Evolutionary conservation across 2,113 vertebrate genomes (phyloP), one percentile per base, ranked within the genome.

Genomic region (Collichthys lucidus): DNA sequence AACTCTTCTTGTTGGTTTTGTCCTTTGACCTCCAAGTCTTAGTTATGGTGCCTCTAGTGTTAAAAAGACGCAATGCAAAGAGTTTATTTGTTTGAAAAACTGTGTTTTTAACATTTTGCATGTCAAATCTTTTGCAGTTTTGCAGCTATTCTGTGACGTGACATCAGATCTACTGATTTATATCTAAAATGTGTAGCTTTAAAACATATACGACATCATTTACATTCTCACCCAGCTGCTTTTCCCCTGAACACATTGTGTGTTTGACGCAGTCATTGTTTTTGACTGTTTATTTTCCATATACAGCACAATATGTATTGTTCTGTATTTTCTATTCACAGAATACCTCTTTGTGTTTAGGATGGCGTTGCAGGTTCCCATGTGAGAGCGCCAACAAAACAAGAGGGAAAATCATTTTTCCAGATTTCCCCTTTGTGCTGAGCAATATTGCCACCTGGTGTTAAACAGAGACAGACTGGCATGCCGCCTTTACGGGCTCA

Each of bases 381-480:
- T 56, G 70, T 61, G 49, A 66, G 77, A 60, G 11, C 31, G 11
- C 46, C n/a, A 47, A 19, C 2, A 4, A 74, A 12, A 60, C 44
- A 46, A 40, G 50, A 26, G 3, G 15, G 35, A 64, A 69, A 76
- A 55, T 66, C 12, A 14, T 63, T 24, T 24, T 63, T 40, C 50
- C 49, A 76, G 62, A 49, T 56, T 77, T 83, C 3, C 29, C 3
- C 29, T 46, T 57, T 79, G 26, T 42, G 52, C 70, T 79, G 3
- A 73, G 73, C 86, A 90, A 93, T 78, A 90, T 63, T 88, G 93
- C 92, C 92, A 79, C 70, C 93, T 93, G 83, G 68, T 91, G 93
- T 72, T 84, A 19, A 60, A 40, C 15, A 60, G 11, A 20, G n/a
- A 63, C 46, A 35, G 1, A 72, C 24, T 29, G 14, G 20, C 49